phyloP scores from a whole-genome alignment of 2,888 invertebrate species.

The Arge pagana region DNA sequence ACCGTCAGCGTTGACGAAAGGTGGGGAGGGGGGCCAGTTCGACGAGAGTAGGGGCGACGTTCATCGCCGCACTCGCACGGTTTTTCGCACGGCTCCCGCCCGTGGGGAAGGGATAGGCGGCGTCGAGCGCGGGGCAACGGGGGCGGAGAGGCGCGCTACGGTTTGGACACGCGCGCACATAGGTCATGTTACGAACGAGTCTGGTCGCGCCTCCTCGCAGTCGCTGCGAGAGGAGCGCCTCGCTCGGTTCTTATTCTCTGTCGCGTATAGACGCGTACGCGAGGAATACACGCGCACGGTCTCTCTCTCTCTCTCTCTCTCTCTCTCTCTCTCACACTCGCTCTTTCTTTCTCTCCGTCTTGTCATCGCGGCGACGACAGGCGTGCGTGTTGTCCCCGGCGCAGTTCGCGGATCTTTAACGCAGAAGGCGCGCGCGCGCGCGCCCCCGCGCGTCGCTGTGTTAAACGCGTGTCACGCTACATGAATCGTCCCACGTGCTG shows the following conservation, averaged over 20 bases:
- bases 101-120: too few relatives aligned
- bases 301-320: too few relatives aligned
- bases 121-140: slow-evolving; percentile 26
- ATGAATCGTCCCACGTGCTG: slow-evolving; percentile 21
- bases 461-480: too few relatives aligned
- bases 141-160: slow-evolving; percentile 21
- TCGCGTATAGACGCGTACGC: slow-evolving; percentile 5
- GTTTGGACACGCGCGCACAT: slow-evolving; percentile 50
- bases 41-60: too few relatives aligned
- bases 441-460: slow-evolving; percentile 22
- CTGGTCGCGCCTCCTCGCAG: slow-evolving; percentile 14
- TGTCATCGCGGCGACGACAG: too few relatives aligned
- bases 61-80: too few relatives aligned
- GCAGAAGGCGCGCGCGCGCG: slow-evolving; percentile 32
- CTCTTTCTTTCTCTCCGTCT: too few relatives aligned
- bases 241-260: slow-evolving; percentile 19
- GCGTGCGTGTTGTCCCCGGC: background rate
- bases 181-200: slow-evolving; percentile 59
- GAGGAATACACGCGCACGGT: too few relatives aligned
- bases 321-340: too few relatives aligned
- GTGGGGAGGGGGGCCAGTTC: too few relatives aligned
- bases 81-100: too few relatives aligned
- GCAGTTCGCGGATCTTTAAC: background rate
- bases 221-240: slow-evolving; percentile 21
- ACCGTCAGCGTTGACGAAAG: too few relatives aligned